These are phyloP conservation scores for Drosophila mayri DNA, from an alignment of 1,140 invertebrate species.

Conservation along the genomic window DNA sequence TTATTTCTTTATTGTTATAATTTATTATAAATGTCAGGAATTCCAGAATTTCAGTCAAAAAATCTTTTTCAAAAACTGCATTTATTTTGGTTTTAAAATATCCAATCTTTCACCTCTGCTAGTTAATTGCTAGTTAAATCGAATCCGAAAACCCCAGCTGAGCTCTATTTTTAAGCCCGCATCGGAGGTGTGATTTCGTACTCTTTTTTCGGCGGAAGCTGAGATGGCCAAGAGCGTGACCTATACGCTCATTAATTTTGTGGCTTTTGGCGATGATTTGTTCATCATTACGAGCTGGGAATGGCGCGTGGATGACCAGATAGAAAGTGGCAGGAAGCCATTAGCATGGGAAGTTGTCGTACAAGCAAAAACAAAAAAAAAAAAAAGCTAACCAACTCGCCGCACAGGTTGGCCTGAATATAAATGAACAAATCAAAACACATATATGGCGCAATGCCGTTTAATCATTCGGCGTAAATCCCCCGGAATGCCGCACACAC, in stretches of 20 bases:
- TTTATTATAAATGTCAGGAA: no score
- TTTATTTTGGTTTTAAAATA: not conserved
- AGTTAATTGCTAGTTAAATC: slow-evolving; percentile 59
- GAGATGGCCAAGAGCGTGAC: slow-evolving; percentile 66
- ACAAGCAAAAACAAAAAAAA: slow-evolving; percentile 28
- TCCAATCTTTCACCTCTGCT: slow-evolving; percentile 25
- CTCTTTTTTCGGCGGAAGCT: slow-evolving; percentile 58
- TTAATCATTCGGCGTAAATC: slow-evolving; percentile 43
- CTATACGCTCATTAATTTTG: slow-evolving; percentile 64
- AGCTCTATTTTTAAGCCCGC: slow-evolving; percentile 56
- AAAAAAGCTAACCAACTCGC: slow-evolving; percentile 4
- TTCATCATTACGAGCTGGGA: slow-evolving; percentile 42
- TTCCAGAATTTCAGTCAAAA: no score
- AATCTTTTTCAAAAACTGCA: no score
- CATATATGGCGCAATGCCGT: slow-evolving; percentile 58
- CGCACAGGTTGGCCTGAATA: slow-evolving; percentile 56
- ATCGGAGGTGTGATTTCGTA: slow-evolving; percentile 54
- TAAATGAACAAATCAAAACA: slow-evolving; percentile 68
- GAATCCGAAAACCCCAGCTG: slow-evolving; percentile 45
- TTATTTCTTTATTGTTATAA: no score
- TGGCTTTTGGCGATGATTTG: slow-evolving; percentile 56
- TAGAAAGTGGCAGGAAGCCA: slow-evolving; percentile 62
- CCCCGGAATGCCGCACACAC: slow-evolving; percentile 37
- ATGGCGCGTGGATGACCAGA: slow-evolving; percentile 47
- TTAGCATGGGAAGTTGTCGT: slow-evolving; percentile 57